A percentile compares a stretch with the other conserved stretches of the same genome.
Conservation (phyloP, 2,113 vertebrate species). For the Microcebus lehilahytsara region DNA sequence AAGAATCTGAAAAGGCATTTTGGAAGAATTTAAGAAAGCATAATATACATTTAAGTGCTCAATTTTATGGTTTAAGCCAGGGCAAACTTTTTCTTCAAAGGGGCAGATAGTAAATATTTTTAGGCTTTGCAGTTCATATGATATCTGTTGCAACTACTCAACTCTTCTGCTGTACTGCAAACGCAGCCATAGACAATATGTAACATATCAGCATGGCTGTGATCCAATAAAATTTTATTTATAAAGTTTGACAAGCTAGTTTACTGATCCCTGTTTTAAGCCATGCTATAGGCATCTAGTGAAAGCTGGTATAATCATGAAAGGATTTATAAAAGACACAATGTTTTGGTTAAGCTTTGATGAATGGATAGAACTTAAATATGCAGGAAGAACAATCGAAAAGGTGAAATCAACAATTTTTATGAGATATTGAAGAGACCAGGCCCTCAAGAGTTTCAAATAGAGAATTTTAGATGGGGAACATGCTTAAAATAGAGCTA, state of each 20-base stretch:
- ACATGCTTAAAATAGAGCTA: background rate
- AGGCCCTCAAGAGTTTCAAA: background rate
- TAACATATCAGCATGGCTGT: background rate
- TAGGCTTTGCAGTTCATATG: background rate
- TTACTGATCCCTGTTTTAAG: background rate
- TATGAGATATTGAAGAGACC: background rate
- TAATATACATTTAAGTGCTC: constrained; percentile 8
- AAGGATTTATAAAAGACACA: background rate
- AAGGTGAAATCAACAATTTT: constrained; percentile 13
- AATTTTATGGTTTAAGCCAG: background rate
- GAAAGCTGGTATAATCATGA: background rate
- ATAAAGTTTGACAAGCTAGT: background rate
- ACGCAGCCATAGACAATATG: background rate
- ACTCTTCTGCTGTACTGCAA: background rate
- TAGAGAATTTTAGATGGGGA: background rate
- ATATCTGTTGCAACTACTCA: background rate
- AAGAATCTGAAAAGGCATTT: background rate
- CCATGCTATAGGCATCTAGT: background rate
- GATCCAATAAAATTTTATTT: constrained; percentile 2
- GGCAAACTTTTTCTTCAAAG: background rate
- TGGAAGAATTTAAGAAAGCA: background rate
- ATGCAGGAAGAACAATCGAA: background rate
- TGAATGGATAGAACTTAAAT: background rate
- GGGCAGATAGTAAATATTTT: constrained; percentile 17
- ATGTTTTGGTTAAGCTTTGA: background rate